A percentile compares a stretch with the other conserved stretches of the same genome.
phyloP scores from a whole-genome alignment of 2,113 vertebrate species.

The Fukomys damarensis region DNA sequence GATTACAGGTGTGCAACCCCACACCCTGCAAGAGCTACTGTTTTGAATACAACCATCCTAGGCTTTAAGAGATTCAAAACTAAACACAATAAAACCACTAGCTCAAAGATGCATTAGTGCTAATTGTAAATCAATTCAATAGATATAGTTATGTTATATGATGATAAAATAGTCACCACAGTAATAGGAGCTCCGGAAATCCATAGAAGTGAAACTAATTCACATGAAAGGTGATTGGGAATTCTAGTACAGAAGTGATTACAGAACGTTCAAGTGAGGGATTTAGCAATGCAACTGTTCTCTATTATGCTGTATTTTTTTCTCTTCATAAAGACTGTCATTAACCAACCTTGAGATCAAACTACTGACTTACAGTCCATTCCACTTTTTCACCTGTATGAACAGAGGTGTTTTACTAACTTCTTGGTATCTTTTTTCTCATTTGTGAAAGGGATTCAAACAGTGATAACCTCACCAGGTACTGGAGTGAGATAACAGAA shows the following conservation, averaged over 20 bases:
- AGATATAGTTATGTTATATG: background rate
- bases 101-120: background rate
- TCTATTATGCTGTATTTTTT: background rate
- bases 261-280: fast-evolving
- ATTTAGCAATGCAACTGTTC: background rate
- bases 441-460: background rate
- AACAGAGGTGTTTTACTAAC: background rate
- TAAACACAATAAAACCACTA: background rate
- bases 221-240: background rate
- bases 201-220: background rate
- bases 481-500: background rate
- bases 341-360: background rate
- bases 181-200: background rate
- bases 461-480: background rate
- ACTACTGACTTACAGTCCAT: background rate
- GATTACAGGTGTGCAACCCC: background rate
- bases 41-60: background rate
- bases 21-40: background rate
- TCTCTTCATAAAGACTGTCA: background rate
- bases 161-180: background rate
- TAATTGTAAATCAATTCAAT: background rate
- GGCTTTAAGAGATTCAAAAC: background rate
- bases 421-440: background rate
- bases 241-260: background rate
- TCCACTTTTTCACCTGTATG: background rate